Base-by-base conservation (phyloP, 1,140 invertebrate genomes). In the Eurytemora carolleeae region DNA sequence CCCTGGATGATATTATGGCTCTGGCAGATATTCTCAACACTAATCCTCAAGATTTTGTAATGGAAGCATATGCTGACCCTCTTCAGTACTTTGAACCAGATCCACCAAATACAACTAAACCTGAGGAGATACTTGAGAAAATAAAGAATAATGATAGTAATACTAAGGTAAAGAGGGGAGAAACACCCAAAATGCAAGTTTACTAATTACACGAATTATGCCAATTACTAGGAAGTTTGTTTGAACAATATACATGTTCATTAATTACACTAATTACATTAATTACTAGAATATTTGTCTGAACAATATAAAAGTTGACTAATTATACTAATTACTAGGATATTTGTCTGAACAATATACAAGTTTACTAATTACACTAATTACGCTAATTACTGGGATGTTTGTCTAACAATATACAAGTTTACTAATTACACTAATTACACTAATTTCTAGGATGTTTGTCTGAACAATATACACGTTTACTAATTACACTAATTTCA, bases 21-120 rank as follows among this genome's bases (percentile, higher is more conserved):
- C 24, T 62, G 20, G 60, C 60, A 2, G 60, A 62, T 21, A 62
- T 62, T 20, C 53, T 62, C 2, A 53, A 56, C 16, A 58, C 60
- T 20, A 62, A 62, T 22, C 60, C 60, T 2, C 21, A 62, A 18
- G 60, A 62, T 17, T 62, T 62, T 53, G 54, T 62, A 52, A 62
- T 62, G 60, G 60, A 62, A 22, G 60, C 60, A 16, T 62, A 62
- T 24, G 53, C 60, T 18, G 60, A 62, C 57, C 60, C 60, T 1
- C 60, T 62, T n/a, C 57, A 62, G 55, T 62, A 62, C 24, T 62
- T 58, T 26, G 60, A 62, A 22, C 60, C 60, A 15, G 60, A 62
- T 19, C 60, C 60, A 55, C 53, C 60, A 23, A 62, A 62, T 44
- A 57, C 53, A 1, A 62, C 60, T 20, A 56, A 62, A 7, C 53